Evolutionary conservation across 2,888 invertebrate genomes (phyloP), one percentile per base, ranked within the genome.

Genomic region (Acleris holmiana): DNA sequence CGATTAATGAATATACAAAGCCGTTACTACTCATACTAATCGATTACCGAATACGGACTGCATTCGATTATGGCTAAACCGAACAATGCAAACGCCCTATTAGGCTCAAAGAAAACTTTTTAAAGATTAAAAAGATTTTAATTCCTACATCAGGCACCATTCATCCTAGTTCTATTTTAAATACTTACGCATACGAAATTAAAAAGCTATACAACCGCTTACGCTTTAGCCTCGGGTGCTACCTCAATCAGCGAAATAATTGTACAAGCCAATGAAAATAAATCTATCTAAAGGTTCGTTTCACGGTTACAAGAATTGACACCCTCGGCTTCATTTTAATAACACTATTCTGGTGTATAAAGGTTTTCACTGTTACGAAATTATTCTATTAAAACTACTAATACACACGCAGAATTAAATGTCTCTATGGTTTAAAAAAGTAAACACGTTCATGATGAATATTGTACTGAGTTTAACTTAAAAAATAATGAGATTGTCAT

Each of bases 221-320:
- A 67, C 55, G 47, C 56, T 6, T 46, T 58, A 63, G 64, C 68
- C 66, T 69, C 63, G 62, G 68, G 67, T 63, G 57, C 48, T 66
- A 57, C 55, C 50, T 66, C 54, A 53, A 48, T 35, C 63, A 25
- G 62, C 67, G 44, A 64, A 67, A 56, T 49, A 56, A 59, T 41
- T 55, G 58, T 56, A 60, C 29, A 65, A 65, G 57, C 60, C 59
- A 65, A 65, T 65, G 46, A 60, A 60, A 48, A 49, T 29, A 50
- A 51, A 51, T 64, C 47, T 63, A 57, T 59, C 58, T 59, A 57
- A 63, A 13, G 29, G 58, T 58, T 58, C 57, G 53, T 48, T 64
- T 65, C 29, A 80, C 77, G 69, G 71, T 72, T 73, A 68, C 64
- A 71, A 74, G 69, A 71, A 79, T 82, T 82, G 82, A 79, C 83